Evolutionary conservation across 2,888 invertebrate species (phyloP), one percentile per base, ranked within the genome.

Genomic region (Ctenicera cuprea): DNA sequence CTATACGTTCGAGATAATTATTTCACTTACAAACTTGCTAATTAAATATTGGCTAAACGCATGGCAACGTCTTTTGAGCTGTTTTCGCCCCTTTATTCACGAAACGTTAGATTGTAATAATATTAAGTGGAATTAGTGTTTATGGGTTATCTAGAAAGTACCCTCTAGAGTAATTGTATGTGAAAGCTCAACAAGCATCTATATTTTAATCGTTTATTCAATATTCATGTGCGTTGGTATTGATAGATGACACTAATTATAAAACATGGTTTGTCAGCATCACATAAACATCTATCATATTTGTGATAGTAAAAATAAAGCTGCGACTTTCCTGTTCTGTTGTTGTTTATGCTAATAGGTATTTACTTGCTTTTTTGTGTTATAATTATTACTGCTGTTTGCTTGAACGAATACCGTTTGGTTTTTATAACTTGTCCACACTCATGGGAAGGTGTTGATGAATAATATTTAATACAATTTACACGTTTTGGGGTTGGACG

Each of bases 201-300:
- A 33, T 41, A 59, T 74, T 74, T 74, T 74, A 74, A 74, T 74
- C 71, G 50, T 64, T 48, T 63, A 61, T 67, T 76, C 73, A 69
- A 59, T 59, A 59, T 59, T 59, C 59, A 59, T 59, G 18, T 70
- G 57, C 74, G 77, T 77, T 76, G 73, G 66, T 74, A 67, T 74
- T 77, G 77, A 77, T 76, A 73, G 76, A 76, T 76, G 75, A 74
- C 70, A 71, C 62, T 64, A 72, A 74, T 76, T 77, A 77, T 74
- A 64, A 70, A 72, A 74, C 74, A 69, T 62, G 74, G 75, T 64
- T 26, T 37, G 45, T 33, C 41, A 67, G 67, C 22, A 63, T 73
- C 63, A 41, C 18, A 37, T 37, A 20, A 33, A 59, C 18, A 59
- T 59, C 57, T 59, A 37, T 59, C 37, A 59, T 59, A 33, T 11